Evolutionary conservation across 2,113 vertebrate genomes (phyloP), one percentile per base, ranked within the genome.

Genomic region (Sapayoa aenigma): DNA sequence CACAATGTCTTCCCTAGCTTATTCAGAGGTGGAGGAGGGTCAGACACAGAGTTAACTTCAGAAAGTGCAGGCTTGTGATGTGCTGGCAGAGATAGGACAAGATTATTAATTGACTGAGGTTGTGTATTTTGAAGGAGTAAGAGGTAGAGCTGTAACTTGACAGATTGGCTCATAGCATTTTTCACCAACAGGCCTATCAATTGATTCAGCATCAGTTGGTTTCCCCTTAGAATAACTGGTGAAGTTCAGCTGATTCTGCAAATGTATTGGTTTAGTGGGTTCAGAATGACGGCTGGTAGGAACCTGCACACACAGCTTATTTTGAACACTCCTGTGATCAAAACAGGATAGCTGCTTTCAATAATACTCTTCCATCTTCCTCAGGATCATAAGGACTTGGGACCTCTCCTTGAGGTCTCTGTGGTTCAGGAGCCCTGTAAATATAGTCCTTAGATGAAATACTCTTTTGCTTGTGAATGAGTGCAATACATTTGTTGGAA

Each of bases 331-430:
- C 46, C 98, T 97, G 17, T 96, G 97, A 94, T 99, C 98, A 73
- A 99, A 99, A 95, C 98, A 98, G 12, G 98, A 99, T 62, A 99
- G 96, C 96, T 99, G 98, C 87, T 99, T 99, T 90, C 97, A 97
- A 82, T 98, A 99, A 81, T 98, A 98, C 55, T 98, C 98, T 92
- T 99, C 98, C 98, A 52, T 99, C 98, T 85, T 99, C 98, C 72
- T 99, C 98, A 5, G 98, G 97, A 91, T 98, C 98, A 12, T 98
- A 98, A 96, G 98, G 98, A 95, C 98, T 99, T 79, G 98, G 96
- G 37, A 55, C 98, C 87, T 98, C 98, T 4, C 94, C 50, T 33
- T 99, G 98, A 94, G 98, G 98, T 96, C 98, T 99, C 80, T 99
- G 98, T 46, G 98, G 98, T 97, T 99, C 98, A 24, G 98, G 98